Conservation (phyloP, 2,888 invertebrate genomes). For the Troides aeacus region DNA sequence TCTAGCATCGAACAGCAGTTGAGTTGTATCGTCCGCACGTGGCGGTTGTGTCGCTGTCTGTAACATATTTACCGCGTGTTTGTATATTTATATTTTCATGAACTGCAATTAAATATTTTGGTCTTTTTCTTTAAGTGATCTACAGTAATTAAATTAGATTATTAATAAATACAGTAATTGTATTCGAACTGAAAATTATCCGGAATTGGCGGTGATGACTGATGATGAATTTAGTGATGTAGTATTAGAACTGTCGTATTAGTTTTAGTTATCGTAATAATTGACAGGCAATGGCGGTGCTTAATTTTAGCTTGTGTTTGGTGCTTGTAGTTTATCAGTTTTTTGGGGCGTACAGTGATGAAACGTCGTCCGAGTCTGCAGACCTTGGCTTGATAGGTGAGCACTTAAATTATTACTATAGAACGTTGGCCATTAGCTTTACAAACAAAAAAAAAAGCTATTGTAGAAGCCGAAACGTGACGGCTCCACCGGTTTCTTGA, state of each 20-base stretch:
- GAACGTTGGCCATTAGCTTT: constrained; percentile 13
- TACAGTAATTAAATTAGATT: background rate
- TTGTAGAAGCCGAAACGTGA: constrained; percentile 16
- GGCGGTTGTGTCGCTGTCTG: constrained; percentile 36
- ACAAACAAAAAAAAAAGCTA: constrained; percentile 15
- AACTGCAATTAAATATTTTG: constrained; percentile 29
- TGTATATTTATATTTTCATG: constrained; percentile 41
- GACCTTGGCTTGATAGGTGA: constrained; percentile 66
- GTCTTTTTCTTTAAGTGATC: constrained; percentile 10
- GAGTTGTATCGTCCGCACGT: constrained; percentile 42
- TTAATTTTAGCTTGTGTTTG: constrained; percentile 69
- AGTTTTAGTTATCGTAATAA: constrained; percentile 57
- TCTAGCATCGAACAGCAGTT: constrained; percentile 38
- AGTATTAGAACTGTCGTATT: constrained; percentile 44
- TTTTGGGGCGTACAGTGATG: constrained; percentile 58
- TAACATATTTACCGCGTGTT: constrained; percentile 53
- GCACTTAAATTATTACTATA: constrained; percentile 27
- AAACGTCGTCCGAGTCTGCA: constrained; percentile 63
- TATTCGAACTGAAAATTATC: background rate
- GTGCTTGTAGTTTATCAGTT: constrained; percentile 67
- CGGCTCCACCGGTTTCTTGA: constrained; percentile 13
- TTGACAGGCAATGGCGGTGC: constrained; percentile 64
- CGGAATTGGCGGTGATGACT: constrained; percentile 53
- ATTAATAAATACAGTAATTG: background rate
- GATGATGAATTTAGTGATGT: constrained; percentile 43